Conservation (phyloP, 2,797 vertebrate species). For the Alfaro cultratus region DNA sequence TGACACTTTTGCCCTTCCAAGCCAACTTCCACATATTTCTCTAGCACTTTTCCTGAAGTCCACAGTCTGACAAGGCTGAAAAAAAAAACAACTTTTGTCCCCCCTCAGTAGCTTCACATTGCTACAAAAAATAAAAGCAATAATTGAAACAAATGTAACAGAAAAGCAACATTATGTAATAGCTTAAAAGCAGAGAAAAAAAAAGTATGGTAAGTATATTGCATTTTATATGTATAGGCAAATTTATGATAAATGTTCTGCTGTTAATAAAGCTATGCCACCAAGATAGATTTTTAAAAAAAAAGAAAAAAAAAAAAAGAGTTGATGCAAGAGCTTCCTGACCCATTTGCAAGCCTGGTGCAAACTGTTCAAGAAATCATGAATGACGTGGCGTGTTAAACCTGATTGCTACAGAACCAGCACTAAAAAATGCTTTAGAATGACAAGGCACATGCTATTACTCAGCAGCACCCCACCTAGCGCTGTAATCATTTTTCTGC, state of each 20-base stretch:
- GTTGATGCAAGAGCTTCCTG: constrained; percentile 35
- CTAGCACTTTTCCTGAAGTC: constrained; percentile 31
- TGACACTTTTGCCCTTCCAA: constrained; percentile 44
- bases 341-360: constrained; percentile 48
- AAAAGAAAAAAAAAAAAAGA: constrained; percentile 7
- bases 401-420: constrained; percentile 49
- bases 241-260: constrained; percentile 61
- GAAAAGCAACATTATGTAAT: constrained; percentile 47
- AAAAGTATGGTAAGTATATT: constrained; percentile 41
- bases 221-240: constrained; percentile 60
- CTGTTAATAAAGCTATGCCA: constrained; percentile 78
- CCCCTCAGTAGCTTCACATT: constrained; percentile 62
- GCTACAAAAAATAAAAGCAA: constrained; percentile 41
- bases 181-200: constrained; percentile 44
- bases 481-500: constrained; percentile 48
- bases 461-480: constrained; percentile 62
- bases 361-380: constrained; percentile 49
- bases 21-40: constrained; percentile 24
- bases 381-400: constrained; percentile 31
- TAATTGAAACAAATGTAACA: constrained; percentile 64
- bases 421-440: constrained; percentile 50
- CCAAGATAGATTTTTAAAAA: constrained; percentile 52
- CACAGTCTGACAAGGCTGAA: constrained; percentile 34
- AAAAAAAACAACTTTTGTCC: constrained; percentile 15
- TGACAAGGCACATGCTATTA: constrained; percentile 77